phyloP scores from a whole-genome alignment of 2,888 invertebrate genomes.

The Rhagonycha lutea region DNA sequence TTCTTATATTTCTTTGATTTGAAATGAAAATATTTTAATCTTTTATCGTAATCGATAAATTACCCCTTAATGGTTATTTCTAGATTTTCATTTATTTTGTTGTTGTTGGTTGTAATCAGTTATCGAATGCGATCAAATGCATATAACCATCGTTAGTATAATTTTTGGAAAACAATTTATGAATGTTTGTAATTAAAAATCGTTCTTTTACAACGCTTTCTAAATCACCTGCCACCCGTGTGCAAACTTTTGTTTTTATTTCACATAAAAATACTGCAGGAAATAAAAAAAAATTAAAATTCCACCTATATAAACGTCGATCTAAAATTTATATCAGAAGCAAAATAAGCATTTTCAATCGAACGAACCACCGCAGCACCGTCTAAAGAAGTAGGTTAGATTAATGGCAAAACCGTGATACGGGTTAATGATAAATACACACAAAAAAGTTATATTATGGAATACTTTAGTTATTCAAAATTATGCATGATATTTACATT shows the following conservation, averaged over 20 bases:
- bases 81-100: neutral
- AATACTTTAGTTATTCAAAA: neutral
- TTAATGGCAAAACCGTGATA: neutral
- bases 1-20: neutral
- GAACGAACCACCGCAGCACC: neutral
- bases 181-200: neutral
- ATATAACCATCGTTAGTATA: neutral
- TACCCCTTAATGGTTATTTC: neutral
- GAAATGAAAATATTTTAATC: slow-evolving; percentile 7
- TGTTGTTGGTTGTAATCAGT: neutral
- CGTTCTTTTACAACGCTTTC: neutral
- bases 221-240: neutral
- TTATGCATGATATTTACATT: neutral
- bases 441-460: neutral
- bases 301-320: neutral
- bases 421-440: neutral
- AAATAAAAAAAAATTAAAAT: neutral
- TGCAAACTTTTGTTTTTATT: neutral
- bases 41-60: neutral
- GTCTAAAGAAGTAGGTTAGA: neutral
- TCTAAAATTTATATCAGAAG: neutral
- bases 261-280: neutral
- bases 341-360: neutral
- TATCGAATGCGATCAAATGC: neutral
- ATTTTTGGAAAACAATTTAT: neutral